These are phyloP conservation scores for Strix aluco DNA, from an alignment of 2,113 vertebrate species.

Conservation along the genomic window DNA sequence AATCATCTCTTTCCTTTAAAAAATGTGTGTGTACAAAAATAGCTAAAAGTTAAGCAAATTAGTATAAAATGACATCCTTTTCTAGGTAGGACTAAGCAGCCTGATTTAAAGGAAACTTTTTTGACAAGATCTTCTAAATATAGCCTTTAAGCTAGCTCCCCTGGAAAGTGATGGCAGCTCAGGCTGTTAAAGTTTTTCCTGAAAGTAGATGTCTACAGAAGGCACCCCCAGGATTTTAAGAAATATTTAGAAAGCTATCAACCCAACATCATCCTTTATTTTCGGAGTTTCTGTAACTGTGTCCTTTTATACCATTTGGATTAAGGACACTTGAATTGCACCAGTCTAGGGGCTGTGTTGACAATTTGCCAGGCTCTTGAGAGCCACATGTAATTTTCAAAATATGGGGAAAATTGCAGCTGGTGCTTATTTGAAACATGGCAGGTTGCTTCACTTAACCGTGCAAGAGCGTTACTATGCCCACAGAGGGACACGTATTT, in stretches of 20 bases:
- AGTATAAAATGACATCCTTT: constrained; percentile 4
- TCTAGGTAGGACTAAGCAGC: background rate
- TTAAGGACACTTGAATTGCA: background rate
- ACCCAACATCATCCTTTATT: background rate
- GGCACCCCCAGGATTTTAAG: background rate
- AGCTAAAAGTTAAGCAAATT: constrained; percentile 16
- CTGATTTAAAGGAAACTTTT: constrained; percentile 8
- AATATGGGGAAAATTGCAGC: constrained; percentile 18
- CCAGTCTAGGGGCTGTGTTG: background rate
- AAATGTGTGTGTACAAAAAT: background rate
- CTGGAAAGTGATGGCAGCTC: background rate
- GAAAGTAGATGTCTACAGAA: background rate
- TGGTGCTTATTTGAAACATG: constrained; percentile 9
- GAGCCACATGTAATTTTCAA: constrained; percentile 12
- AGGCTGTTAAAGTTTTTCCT: background rate
- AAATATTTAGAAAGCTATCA: background rate
- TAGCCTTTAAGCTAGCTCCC: background rate
- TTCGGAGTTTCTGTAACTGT: constrained; percentile 14
- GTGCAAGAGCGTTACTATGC: background rate
- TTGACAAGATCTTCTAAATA: background rate
- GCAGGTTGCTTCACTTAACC: background rate
- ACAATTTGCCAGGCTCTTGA: constrained; percentile 18
- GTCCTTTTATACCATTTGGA: constrained; percentile 38
- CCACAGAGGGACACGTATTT: constrained; percentile 24
- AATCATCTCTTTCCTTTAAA: background rate